Evolutionary conservation across 2,797 vertebrate species (phyloP), one percentile per base, ranked within the genome.

Genomic region (Parambassis ranga): DNA sequence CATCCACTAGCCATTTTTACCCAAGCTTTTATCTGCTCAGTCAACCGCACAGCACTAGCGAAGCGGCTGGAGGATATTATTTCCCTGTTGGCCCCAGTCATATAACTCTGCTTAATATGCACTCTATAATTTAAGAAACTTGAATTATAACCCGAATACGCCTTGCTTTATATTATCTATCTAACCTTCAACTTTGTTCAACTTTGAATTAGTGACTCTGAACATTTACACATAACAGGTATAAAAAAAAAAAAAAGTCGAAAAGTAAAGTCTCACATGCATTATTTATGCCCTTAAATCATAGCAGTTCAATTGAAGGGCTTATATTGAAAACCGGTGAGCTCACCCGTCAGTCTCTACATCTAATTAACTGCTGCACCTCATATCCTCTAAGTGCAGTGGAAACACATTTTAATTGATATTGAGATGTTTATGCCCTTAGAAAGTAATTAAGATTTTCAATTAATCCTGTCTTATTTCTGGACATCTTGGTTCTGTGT

Each of bases 361-460:
- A 86, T 93, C 90, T 92, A 93, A 93, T 93, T 93, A 91, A 93
- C 90, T 85, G 82, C 86, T 85, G 86, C 88, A 91, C 90, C 89
- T 90, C 90, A 89, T 90, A 92, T 93, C 89, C 89, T 92, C 88
- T 82, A 87, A 92, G 90, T 89, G 90, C 89, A 86, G 77, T 86
- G 87, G 87, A 92, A 91, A 93, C 92, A 88, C 89, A 83, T 92
- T 91, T 93, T 93, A 93, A 92, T 93, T 93, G 91, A 93, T 94
- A 93, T 92, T 91, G 91, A 92, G 91, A 93, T 93, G 91, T 93
- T 93, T 93, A 91, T 93, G 89, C 92, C 92, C 90, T 91, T 79
- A 88, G 91, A 93, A 93, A 92, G 92, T 92, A 92, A 93, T 93
- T 93, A 93, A 92, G 91, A 92, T 92, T 93, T 93, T 93, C 92